A percentile compares a stretch with the other conserved stretches of the same genome.
Conservation (phyloP, 2,113 vertebrate species). For the Podarcis cretensis region DNA sequence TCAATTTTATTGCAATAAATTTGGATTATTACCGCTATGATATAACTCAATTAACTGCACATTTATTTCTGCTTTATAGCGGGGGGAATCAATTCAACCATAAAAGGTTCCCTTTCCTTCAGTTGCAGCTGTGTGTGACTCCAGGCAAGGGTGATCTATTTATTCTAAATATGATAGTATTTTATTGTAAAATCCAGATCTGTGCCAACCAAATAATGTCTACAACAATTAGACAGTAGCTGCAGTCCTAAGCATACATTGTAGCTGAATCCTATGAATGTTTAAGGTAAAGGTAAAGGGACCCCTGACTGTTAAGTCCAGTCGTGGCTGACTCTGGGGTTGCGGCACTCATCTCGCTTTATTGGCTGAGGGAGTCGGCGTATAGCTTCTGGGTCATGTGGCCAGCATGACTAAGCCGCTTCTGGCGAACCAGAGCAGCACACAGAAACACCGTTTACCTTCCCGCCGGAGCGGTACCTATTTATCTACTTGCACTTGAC, state of each 20-base stretch:
- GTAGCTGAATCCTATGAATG: not conserved
- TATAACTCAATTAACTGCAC: not conserved
- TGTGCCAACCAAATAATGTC: not conserved
- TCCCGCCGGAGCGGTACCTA: no score
- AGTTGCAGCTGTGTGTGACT: not conserved
- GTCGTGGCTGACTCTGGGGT: no score
- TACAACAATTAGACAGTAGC: not conserved
- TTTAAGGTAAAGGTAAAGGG: not conserved
- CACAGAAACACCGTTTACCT: no score
- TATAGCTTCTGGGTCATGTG: no score
- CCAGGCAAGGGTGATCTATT: not conserved
- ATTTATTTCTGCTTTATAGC: constrained; percentile 29
- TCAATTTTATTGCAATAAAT: constrained; percentile 18
- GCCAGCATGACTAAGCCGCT: no score
- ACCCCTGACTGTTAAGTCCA: no score
- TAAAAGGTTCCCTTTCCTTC: constrained; percentile 1
- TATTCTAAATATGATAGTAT: not conserved
- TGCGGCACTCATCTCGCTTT: no score
- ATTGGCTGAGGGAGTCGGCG: no score
- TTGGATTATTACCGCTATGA: not conserved
- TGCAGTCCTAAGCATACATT: not conserved
- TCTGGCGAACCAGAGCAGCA: no score
- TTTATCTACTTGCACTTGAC: no score
- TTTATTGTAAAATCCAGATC: not conserved
- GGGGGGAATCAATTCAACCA: not conserved